Conservation (phyloP, 2,888 invertebrate genomes). For the Coecobrya sp. region DNA sequence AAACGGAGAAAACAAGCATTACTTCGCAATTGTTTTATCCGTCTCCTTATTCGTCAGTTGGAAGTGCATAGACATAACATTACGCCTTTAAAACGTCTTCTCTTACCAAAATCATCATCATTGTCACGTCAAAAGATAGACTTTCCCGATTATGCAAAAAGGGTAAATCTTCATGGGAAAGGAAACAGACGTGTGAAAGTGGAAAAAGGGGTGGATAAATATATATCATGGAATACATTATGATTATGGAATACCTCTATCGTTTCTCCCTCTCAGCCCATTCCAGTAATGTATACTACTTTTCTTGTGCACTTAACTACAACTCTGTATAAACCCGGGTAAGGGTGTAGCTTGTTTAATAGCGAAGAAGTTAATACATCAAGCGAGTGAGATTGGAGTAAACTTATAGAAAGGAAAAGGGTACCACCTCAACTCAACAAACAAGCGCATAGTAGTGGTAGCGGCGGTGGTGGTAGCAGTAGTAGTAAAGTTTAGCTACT, state of each 20-base stretch:
- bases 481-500: background rate
- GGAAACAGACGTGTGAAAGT: slow-evolving; percentile 86
- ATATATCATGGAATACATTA: slow-evolving; percentile 28
- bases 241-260: slow-evolving; percentile 31
- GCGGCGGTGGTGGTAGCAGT: too few relatives aligned
- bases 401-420: slow-evolving; percentile 7
- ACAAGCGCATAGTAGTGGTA: background rate
- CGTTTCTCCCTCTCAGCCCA: slow-evolving; percentile 19
- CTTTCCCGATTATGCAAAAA: slow-evolving; percentile 87
- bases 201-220: slow-evolving; percentile 78
- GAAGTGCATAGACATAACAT: slow-evolving; percentile 3
- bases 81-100: slow-evolving; percentile 27
- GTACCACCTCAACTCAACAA: slow-evolving; percentile 23
- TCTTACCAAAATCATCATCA: slow-evolving; percentile 1
- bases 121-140: slow-evolving; percentile 83
- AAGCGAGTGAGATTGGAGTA: background rate
- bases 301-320: slow-evolving; percentile 8
- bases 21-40: background rate
- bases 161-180: slow-evolving; percentile 87
- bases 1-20: background rate
- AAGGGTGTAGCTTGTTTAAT: background rate
- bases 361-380: background rate
- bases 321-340: background rate
- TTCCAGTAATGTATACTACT: slow-evolving; percentile 21
- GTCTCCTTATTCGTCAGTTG: background rate